A percentile compares a stretch with the other conserved stretches of the same genome.
These are phyloP conservation scores for Diplazon laetatorius DNA, from an alignment of 2,888 invertebrate species.

Conservation along the genomic window DNA sequence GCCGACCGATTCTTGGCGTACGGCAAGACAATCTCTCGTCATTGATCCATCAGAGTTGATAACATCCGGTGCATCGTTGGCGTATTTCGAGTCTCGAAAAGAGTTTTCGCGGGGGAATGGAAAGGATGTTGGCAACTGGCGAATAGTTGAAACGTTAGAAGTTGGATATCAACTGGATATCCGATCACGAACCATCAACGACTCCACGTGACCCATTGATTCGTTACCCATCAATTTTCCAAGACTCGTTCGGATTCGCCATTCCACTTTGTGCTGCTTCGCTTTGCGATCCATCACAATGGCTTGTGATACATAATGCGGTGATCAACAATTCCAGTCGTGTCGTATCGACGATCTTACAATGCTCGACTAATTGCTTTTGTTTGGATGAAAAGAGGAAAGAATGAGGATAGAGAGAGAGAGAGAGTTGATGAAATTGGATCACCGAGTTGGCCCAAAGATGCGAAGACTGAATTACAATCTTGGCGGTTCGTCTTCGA, in stretches of 20 bases:
- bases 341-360: background rate
- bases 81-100: background rate
- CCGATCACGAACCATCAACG: slow-evolving; percentile 9
- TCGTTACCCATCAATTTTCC: background rate
- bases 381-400: background rate
- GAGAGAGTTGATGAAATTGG: background rate
- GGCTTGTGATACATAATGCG: too few relatives aligned
- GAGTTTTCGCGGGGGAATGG: too few relatives aligned
- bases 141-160: background rate
- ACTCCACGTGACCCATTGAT: slow-evolving; percentile 23
- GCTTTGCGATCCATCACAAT: too few relatives aligned
- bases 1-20: too few relatives aligned
- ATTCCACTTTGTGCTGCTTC: too few relatives aligned
- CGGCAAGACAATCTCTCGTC: too few relatives aligned
- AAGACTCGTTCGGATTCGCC: too few relatives aligned
- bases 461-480: background rate
- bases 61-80: background rate
- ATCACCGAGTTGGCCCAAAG: background rate
- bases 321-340: slow-evolving; percentile 1
- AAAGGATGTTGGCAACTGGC: too few relatives aligned
- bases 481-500: background rate
- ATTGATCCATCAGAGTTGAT: background rate
- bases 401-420: background rate
- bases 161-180: background rate
- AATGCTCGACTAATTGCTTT: background rate